phyloP scores from a whole-genome alignment of 1,140 invertebrate species.

The Papilio aristodemus region DNA sequence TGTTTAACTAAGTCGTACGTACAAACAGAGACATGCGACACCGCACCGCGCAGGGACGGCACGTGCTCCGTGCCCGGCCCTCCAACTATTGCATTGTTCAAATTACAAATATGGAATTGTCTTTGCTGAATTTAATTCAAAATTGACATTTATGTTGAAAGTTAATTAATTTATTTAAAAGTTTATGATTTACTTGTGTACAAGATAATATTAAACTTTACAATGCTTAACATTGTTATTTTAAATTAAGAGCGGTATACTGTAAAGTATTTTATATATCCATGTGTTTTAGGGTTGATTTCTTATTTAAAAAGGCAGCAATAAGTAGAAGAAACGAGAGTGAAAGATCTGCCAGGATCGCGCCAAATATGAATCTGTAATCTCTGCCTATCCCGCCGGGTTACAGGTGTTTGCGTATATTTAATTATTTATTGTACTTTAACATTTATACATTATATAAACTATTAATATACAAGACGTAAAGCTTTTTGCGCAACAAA shows the following conservation, averaged over 20 bases:
- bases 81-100: slow-evolving; percentile 19
- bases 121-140: slow-evolving; percentile 20
- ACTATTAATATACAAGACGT: background rate
- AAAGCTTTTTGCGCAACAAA: slow-evolving; percentile 13
- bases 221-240: no score
- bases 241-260: no score
- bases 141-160: slow-evolving; percentile 9
- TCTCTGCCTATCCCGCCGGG: no score
- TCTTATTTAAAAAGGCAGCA: no score
- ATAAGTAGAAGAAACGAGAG: no score
- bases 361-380: no score
- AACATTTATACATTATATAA: slow-evolving; percentile 6
- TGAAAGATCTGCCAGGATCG: no score
- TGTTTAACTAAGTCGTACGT: slow-evolving; percentile 22
- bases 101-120: slow-evolving; percentile 15
- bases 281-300: no score
- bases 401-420: no score
- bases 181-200: no score
- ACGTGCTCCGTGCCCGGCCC: background rate
- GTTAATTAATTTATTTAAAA: slow-evolving; percentile 7
- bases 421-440: background rate
- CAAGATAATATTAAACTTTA: no score
- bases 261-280: no score
- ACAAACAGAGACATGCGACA: slow-evolving; percentile 32
- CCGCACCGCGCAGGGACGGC: slow-evolving; percentile 4